Evolutionary conservation across 2,797 vertebrate species (phyloP), one percentile per base, ranked within the genome.

Genomic region (Enteromius radiatus): DNA sequence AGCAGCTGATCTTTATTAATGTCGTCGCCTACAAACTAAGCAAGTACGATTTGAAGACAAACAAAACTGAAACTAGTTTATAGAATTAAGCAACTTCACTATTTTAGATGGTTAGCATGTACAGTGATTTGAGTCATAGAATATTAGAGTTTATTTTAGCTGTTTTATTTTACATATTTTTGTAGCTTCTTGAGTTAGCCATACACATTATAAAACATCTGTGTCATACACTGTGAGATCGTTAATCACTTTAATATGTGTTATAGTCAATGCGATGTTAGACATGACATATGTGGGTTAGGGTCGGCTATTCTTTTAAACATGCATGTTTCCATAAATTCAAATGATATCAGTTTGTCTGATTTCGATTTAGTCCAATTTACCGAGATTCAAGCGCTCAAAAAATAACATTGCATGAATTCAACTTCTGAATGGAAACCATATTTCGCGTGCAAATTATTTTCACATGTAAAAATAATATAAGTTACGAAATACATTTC

Each of bases 171-270:
- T 90, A 61, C 52, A 61, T 23, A 31, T 74, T 81, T 11, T 49
- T n/a, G 21, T 56, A 89, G 87, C 89, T 90, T 19, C 26, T 64
- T 15, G 43, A 87, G 92, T 93, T 93, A 89, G 84, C 84, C 78
- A 90, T 91, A 87, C 91, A 90, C 84, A 88, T 87, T 90, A 92
- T 90, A 76, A 89, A 84, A 80, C 78, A 85, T 95, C 90, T 94
- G 93, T 92, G 94, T 91, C 91, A 88, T 88, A 91, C 89, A 91
- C 92, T 93, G 89, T 94, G 93, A 94, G 96, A 97, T 96, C 95
- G 94, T 97, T 95, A 94, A 92, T 96, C 95, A 94, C 94, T 95
- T 95, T 97, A 96, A 96, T 94, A 96, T 93, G 94, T 94, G 93
- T 95, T 94, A 95, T 90, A 92, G 92, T 93, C 94, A 94, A 91